Base-by-base conservation (phyloP, 1,140 invertebrate genomes). In the Pogonus chalceus region DNA sequence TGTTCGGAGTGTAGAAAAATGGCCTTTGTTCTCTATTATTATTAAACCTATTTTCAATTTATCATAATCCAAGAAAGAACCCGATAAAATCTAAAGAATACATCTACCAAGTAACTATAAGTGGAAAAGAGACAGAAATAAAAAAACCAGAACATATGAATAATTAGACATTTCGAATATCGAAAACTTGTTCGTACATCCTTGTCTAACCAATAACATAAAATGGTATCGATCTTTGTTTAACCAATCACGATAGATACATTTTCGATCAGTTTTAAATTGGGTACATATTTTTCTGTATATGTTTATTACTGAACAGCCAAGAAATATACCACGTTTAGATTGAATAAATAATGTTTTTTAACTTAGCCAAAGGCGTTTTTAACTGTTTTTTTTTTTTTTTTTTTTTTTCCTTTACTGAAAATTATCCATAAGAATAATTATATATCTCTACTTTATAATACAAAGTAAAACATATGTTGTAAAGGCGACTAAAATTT, bases 141-240 rank as follows among this genome's bases (percentile, higher is more conserved):
- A 14, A 7, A 31, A 31, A 31, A 31, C 4, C 26, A 31, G 26
- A 31, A 23, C 48, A 49, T 58, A 52, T 56, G 57, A 58, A 56
- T 58, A 58, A 58, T 58, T 58, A 58, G 57, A 53, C 55, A 58
- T 56, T 56, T 56, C 26, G 52, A 53, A 56, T 58, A 58, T 56
- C 57, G 54, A 54, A 56, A 51, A 52, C 23, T 58, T 14, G 26
- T 31, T 31, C 26, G n/a, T n/a, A n/a, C 26, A 31, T 14, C 26
- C 26, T 7, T 31, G 7, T 31, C 26, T 31, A 7, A 7, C 26
- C 26, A 31, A 31, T 31, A 31, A 7, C 26, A 31, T 14, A 31
- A 31, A 31, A 31, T 31, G 26, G 26, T 7, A 31, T 14, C 26
- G 26, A 31, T 31, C 26, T 31, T 14, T 31, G 4, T 31, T 31